phyloP scores from a whole-genome alignment of 2,113 vertebrate species.

The Sphyrna mokarran region DNA sequence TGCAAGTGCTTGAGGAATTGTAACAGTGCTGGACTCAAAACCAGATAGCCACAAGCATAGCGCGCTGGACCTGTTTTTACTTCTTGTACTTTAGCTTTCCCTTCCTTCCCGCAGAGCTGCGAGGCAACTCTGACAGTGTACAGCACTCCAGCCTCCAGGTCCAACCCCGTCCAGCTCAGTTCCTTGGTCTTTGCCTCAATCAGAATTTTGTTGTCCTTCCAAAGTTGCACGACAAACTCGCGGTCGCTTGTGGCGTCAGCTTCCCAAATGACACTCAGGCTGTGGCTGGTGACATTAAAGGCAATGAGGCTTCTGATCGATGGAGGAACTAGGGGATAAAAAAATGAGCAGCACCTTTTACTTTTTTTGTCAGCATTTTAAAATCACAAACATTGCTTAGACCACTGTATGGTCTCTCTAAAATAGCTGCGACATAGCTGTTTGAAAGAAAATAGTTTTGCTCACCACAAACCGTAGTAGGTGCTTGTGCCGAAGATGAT shows the following conservation, averaged over 20 bases:
- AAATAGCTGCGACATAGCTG: not conserved
- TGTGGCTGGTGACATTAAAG: slow-evolving; percentile 38
- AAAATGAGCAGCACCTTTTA: not conserved
- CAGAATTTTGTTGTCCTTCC: slow-evolving; percentile 39
- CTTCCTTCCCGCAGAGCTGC: slow-evolving; percentile 45
- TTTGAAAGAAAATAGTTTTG: not conserved
- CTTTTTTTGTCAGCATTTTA: not conserved
- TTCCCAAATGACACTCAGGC: not conserved
- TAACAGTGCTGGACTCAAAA: not conserved
- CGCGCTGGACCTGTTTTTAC: slow-evolving; percentile 51
- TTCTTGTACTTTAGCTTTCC: slow-evolving; percentile 32
- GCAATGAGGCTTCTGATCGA: slow-evolving; percentile 31
- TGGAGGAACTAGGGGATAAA: not conserved
- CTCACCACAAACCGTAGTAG: not conserved
- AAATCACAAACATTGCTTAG: not conserved
- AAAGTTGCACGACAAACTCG: slow-evolving; percentile 45
- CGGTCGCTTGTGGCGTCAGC: not conserved
- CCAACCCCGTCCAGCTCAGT: slow-evolving; percentile 39
- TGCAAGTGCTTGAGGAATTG: too few relatives aligned
- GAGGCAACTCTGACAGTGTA: slow-evolving; percentile 49
- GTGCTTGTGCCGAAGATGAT: not conserved
- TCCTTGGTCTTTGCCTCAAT: slow-evolving; percentile 1
- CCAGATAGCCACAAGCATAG: too few relatives aligned
- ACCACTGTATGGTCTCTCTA: too few relatives aligned
- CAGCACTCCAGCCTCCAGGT: slow-evolving; percentile 52